Conservation (phyloP, 2,113 vertebrate genomes). For the Suncus etruscus region DNA sequence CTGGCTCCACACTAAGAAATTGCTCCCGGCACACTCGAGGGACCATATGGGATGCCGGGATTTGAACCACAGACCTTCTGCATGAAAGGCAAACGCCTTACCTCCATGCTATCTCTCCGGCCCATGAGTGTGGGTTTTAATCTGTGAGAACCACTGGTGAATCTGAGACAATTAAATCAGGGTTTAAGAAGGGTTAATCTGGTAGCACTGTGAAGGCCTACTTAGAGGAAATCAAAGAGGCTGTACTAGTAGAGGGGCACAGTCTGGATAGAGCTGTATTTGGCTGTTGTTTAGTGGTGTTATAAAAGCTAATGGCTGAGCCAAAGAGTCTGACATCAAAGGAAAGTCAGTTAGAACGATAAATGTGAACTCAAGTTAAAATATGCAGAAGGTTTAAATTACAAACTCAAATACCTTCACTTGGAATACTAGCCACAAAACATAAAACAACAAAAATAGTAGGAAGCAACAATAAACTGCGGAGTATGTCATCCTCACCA, state of each 20-base stretch:
- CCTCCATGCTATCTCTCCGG: too few species aligned
- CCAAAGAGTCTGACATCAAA: background rate
- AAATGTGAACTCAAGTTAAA: background rate
- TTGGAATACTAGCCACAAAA: background rate
- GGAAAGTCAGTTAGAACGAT: background rate
- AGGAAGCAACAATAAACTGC: background rate
- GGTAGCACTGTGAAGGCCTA: background rate
- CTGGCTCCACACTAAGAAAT: too few species aligned
- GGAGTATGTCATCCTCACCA: background rate
- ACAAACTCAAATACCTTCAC: conserved; percentile 23
- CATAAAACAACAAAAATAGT: background rate
- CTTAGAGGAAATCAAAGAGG: background rate
- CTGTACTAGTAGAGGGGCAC: background rate
- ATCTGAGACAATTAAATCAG: background rate
- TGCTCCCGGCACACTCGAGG: too few species aligned
- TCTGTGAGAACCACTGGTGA: background rate
- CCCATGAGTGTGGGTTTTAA: background rate
- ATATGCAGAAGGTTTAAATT: background rate
- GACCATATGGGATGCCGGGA: too few species aligned
- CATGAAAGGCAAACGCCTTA: too few species aligned
- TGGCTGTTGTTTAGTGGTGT: background rate
- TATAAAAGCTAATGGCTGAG: background rate
- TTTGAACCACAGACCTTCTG: too few species aligned
- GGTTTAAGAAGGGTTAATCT: background rate
- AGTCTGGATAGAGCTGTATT: background rate